These are phyloP conservation scores for Papilio dardanus DNA, from an alignment of 1,140 invertebrate genomes.

Conservation along the genomic window DNA sequence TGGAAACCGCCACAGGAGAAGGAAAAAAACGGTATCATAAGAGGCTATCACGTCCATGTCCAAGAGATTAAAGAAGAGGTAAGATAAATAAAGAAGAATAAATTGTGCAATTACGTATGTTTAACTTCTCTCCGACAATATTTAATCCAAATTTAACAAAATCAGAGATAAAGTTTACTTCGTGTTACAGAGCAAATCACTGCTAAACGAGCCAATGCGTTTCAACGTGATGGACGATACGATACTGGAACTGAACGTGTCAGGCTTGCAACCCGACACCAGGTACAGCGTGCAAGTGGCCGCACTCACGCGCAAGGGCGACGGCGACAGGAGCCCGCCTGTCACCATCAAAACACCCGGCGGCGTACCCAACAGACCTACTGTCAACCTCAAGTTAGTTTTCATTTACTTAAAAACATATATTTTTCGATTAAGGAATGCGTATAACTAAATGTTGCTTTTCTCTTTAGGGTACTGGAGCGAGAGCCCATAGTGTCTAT, in stretches of 20 bases:
- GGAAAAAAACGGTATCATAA: slow-evolving; percentile 97
- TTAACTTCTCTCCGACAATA: background rate
- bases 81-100: slow-evolving; percentile 35
- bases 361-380: slow-evolving; percentile 95
- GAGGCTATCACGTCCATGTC: slow-evolving; percentile 97
- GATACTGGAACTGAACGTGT: slow-evolving; percentile 91
- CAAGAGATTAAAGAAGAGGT: slow-evolving; percentile 95
- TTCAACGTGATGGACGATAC: slow-evolving; percentile 92
- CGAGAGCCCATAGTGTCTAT: slow-evolving; percentile 92
- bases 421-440: slow-evolving; percentile 8
- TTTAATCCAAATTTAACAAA: background rate
- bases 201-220: slow-evolving; percentile 92
- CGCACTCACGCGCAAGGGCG: slow-evolving; percentile 96
- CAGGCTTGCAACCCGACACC: slow-evolving; percentile 95
- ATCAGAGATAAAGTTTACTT: background rate
- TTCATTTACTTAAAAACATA: slow-evolving; percentile 22
- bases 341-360: slow-evolving; percentile 94
- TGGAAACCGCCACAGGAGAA: slow-evolving; percentile 96
- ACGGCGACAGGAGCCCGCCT: slow-evolving; percentile 93
- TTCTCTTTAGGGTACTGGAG: slow-evolving; percentile 87
- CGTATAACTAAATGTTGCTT: slow-evolving; percentile 24
- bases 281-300: slow-evolving; percentile 96
- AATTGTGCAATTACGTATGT: background rate
- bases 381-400: slow-evolving; percentile 91
- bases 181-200: slow-evolving; percentile 86